Evolutionary conservation across 2,113 vertebrate species (phyloP).

Genomic region (Xenopus laevis): DNA sequence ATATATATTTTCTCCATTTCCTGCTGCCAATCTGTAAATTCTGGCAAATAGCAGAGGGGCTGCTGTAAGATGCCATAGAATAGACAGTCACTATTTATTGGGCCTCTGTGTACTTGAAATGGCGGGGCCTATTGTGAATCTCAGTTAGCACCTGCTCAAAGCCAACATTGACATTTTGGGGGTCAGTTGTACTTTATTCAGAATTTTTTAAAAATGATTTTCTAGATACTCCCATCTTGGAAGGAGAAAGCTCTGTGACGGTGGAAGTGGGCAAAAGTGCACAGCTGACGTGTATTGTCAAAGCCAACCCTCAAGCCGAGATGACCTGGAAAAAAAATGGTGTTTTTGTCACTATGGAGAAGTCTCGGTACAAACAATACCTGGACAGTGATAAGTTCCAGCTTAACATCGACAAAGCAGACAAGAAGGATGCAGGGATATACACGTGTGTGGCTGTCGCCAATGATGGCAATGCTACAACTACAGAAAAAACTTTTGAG

Average conservation of each 20-base stretch:
- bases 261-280: conserved; percentile 45
- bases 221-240: conserved; percentile 60
- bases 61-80: too few species aligned
- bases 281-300: conserved; percentile 56
- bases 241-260: conserved; percentile 43
- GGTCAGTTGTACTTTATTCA: too few species aligned
- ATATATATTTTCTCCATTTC: too few species aligned
- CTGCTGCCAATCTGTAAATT: too few species aligned
- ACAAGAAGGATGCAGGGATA: conserved; percentile 59
- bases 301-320: conserved; percentile 65
- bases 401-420: conserved; percentile 54
- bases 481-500: conserved; percentile 51
- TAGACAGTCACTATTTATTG: too few species aligned
- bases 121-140: too few species aligned
- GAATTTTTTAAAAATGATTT: too few species aligned
- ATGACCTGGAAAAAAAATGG: conserved; percentile 59
- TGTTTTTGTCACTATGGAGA: conserved; percentile 43
- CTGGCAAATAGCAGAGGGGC: too few species aligned
- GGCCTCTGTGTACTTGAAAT: too few species aligned
- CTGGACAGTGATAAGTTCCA: conserved; percentile 52
- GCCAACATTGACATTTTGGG: too few species aligned
- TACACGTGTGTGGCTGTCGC: conserved; percentile 58
- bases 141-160: too few species aligned
- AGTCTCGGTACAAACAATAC: conserved; percentile 45
- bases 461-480: not conserved